phyloP scores from a whole-genome alignment of 2,888 invertebrate genomes.

The Camptogramma bilineatum region DNA sequence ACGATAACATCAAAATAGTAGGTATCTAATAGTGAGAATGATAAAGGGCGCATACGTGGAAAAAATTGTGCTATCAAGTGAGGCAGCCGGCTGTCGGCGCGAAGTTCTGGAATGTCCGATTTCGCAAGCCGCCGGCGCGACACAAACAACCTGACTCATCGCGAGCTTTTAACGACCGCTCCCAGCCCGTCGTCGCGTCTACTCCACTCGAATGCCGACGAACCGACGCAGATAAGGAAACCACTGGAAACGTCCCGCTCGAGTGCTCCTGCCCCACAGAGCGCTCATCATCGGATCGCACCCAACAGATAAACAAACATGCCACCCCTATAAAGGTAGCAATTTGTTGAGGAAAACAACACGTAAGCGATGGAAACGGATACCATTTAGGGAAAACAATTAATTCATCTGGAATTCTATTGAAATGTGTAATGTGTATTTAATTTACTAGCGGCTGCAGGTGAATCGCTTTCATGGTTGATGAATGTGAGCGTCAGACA shows the following conservation, averaged over 20 bases:
- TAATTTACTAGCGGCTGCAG: conserved; percentile 1
- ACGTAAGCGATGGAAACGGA: not conserved
- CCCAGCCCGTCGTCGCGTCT: not conserved
- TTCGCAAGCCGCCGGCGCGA: conserved; percentile 32
- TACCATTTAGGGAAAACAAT: not conserved
- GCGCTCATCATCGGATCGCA: not conserved
- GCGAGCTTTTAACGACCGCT: conserved; percentile 24
- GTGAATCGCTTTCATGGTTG: conserved; percentile 14
- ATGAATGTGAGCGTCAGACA: conserved; percentile 4
- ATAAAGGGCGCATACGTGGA: not conserved
- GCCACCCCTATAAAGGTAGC: not conserved
- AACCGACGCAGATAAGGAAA: not conserved
- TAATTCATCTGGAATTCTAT: not conserved
- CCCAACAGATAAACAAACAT: not conserved
- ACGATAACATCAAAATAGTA: too few relatives aligned
- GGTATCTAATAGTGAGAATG: not conserved
- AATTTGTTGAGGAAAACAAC: conserved; percentile 3
- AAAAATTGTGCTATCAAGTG: not conserved
- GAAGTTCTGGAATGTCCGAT: conserved; percentile 40
- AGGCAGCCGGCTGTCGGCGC: not conserved
- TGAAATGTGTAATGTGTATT: conserved; percentile 1
- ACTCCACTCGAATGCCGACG: too few relatives aligned
- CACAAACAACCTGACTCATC: conserved; percentile 43
- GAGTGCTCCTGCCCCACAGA: not conserved
- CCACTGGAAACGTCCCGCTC: not conserved